Conservation (phyloP, 2,888 invertebrate species). For the Drosophila anomelani region DNA sequence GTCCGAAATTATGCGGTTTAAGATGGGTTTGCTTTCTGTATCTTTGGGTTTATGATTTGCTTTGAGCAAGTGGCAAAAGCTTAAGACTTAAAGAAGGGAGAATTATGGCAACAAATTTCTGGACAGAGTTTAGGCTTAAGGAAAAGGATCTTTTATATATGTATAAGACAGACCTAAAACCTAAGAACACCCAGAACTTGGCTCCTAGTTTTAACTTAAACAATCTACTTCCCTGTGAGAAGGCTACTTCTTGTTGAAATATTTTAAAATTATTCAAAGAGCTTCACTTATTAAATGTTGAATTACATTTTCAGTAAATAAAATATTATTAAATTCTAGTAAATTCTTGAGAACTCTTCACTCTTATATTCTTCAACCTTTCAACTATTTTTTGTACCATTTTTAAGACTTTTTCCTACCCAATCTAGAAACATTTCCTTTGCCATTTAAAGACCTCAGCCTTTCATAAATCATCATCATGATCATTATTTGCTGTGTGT, state of each 20-base stretch:
- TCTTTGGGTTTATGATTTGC: constrained; percentile 2
- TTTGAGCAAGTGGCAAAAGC: constrained; percentile 49
- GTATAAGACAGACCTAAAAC: background rate
- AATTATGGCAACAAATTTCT: background rate
- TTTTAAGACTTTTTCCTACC: background rate
- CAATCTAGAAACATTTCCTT: background rate
- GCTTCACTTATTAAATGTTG: background rate
- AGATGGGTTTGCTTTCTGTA: constrained; percentile 13
- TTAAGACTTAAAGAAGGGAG: constrained; percentile 14
- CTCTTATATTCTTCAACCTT: background rate
- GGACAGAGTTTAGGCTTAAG: background rate
- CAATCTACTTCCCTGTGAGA: background rate
- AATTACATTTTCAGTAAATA: background rate
- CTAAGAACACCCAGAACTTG: background rate
- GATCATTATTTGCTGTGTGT: constrained; percentile 4
- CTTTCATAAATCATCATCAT: constrained; percentile 38
- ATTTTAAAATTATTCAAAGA: no score
- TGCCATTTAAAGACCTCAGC: background rate
- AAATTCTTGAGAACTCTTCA: background rate
- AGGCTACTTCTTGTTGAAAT: background rate
- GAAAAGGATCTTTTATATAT: no score
- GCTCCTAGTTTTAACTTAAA: background rate
- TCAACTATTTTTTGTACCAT: background rate
- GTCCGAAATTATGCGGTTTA: constrained; percentile 22
- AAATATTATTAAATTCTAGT: background rate